phyloP scores from a whole-genome alignment of 2,888 invertebrate species.

The Acleris laterana region DNA sequence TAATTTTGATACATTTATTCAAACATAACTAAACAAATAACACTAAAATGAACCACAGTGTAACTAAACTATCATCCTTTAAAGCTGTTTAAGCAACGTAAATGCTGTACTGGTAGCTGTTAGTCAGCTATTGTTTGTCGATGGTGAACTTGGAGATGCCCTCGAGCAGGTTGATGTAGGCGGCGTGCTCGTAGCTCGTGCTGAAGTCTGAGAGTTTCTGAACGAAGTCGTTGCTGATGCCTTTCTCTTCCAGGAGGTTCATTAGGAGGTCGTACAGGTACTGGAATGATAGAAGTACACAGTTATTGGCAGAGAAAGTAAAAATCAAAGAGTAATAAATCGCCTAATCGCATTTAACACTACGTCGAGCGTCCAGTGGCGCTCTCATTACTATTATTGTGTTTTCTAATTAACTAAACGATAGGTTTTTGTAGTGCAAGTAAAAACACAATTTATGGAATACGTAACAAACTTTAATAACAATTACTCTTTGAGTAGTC shows the following conservation, averaged over 20 bases:
- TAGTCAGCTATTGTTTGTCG: constrained; percentile 68
- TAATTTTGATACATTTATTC: constrained; percentile 55
- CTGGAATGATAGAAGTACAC: constrained; percentile 78
- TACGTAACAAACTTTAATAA: too few species aligned
- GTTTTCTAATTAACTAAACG: too few species aligned
- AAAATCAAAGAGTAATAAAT: too few species aligned
- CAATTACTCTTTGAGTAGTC: too few species aligned
- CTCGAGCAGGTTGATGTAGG: constrained; percentile 95
- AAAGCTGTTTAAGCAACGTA: constrained; percentile 71
- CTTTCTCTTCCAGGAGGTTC: constrained; percentile 98
- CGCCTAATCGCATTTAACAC: too few species aligned
- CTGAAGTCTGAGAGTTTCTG: constrained; percentile 94
- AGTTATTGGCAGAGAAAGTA: too few species aligned
- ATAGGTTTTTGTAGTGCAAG: too few species aligned
- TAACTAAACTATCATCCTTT: constrained; percentile 68
- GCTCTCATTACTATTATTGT: too few species aligned
- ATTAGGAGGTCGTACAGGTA: constrained; percentile 97
- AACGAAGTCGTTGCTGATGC: constrained; percentile 96
- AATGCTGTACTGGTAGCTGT: constrained; percentile 55
- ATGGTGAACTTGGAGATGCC: constrained; percentile 93
- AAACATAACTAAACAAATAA: constrained; percentile 67
- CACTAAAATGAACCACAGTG: constrained; percentile 56
- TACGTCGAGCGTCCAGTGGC: too few species aligned
- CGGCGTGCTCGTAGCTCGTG: constrained; percentile 96
- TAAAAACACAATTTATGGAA: too few species aligned